These are phyloP conservation scores for Eristalis intricaria DNA, from an alignment of 2,888 invertebrate genomes.

Conservation along the genomic window DNA sequence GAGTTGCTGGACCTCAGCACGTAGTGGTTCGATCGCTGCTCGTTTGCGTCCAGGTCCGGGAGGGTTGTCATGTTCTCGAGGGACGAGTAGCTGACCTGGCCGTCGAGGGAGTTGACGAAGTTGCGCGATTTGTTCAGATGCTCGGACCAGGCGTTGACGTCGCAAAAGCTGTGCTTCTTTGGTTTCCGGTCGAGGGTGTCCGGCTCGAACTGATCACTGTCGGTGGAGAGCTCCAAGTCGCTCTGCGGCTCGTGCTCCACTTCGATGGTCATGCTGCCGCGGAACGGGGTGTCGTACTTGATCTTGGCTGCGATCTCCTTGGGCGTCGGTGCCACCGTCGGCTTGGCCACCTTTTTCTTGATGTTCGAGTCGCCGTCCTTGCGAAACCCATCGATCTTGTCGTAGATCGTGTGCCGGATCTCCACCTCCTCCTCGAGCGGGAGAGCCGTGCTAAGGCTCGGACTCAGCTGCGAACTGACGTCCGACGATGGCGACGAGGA, in stretches of 20 bases:
- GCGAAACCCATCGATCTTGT: slow-evolving; percentile 79
- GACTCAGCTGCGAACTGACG: slow-evolving; percentile 86
- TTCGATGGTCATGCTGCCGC: slow-evolving; percentile 91
- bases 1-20: slow-evolving; percentile 87
- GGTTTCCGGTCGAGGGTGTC: slow-evolving; percentile 92
- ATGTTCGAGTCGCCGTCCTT: slow-evolving; percentile 77
- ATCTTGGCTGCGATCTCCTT: slow-evolving; percentile 81
- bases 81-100: slow-evolving; percentile 72
- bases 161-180: slow-evolving; percentile 83
- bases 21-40: slow-evolving; percentile 82
- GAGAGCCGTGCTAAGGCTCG: slow-evolving; percentile 87
- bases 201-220: slow-evolving; percentile 91
- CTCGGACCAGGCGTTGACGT: slow-evolving; percentile 82
- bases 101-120: slow-evolving; percentile 77
- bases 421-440: slow-evolving; percentile 91
- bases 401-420: slow-evolving; percentile 88
- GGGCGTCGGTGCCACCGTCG: slow-evolving; percentile 67
- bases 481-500: slow-evolving; percentile 85
- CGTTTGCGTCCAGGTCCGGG: slow-evolving; percentile 76
- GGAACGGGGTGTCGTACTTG: slow-evolving; percentile 85
- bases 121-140: slow-evolving; percentile 82
- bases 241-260: slow-evolving; percentile 91
- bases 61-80: slow-evolving; percentile 75
- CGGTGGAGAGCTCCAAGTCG: slow-evolving; percentile 85
- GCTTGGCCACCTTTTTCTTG: slow-evolving; percentile 76